Evolutionary conservation across 2,888 invertebrate genomes (phyloP).

Genomic region (Cataglyphis rosenhaueri): DNA sequence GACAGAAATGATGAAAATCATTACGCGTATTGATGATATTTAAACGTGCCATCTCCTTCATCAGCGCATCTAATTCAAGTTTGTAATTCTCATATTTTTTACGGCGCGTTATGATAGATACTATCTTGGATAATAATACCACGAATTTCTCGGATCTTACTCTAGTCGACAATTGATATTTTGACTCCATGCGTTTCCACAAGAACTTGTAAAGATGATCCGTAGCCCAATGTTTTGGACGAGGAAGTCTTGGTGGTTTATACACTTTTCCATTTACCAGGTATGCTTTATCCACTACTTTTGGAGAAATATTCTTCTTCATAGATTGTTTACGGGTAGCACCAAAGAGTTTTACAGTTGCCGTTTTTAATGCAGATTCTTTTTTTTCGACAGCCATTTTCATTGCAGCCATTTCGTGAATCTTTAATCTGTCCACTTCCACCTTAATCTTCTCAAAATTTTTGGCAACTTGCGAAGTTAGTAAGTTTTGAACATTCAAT

Average conservation of each 20-base stretch:
- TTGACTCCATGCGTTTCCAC: slow-evolving; percentile 78
- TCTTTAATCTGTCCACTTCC: slow-evolving; percentile 47
- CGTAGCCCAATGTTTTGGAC: slow-evolving; percentile 80
- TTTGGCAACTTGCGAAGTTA: neutral
- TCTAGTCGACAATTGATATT: slow-evolving; percentile 70
- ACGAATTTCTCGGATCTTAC: slow-evolving; percentile 78
- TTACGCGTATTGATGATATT: slow-evolving; percentile 75
- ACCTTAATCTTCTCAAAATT: slow-evolving; percentile 11
- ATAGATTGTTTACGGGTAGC: neutral
- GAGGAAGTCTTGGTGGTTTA: slow-evolving; percentile 75
- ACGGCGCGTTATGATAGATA: slow-evolving; percentile 65
- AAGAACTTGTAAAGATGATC: slow-evolving; percentile 78
- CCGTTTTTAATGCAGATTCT: neutral
- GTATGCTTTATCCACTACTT: slow-evolving; percentile 74
- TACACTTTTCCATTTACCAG: slow-evolving; percentile 79
- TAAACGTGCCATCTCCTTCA: slow-evolving; percentile 78
- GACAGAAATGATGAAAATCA: slow-evolving; percentile 81
- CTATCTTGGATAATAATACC: slow-evolving; percentile 61
- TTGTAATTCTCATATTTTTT: slow-evolving; percentile 77
- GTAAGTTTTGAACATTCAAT: neutral
- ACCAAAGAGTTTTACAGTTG: neutral
- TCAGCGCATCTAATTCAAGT: slow-evolving; percentile 71
- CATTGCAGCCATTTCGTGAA: neutral
- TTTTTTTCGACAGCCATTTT: neutral
- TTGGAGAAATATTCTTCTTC: slow-evolving; percentile 40